Evolutionary conservation across 2,797 vertebrate species (phyloP), one percentile per base, ranked within the genome.

Genomic region (Neosilurus mollespiculum): DNA sequence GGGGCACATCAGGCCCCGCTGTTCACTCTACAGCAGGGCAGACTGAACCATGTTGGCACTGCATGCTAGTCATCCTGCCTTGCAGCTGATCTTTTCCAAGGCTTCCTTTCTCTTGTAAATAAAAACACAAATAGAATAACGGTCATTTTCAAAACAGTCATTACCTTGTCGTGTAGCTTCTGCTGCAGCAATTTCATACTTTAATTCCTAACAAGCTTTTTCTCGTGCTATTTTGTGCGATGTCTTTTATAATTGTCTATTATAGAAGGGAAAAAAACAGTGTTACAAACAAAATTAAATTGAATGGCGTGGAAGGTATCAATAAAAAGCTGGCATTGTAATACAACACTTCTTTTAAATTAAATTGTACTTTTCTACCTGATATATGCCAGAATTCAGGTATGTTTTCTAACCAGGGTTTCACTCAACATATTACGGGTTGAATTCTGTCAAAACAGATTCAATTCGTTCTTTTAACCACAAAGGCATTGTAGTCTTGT

Each of bases 191-290:
- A 86, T 88, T 87, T 88, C 82, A 86, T 86, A 87, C 82, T 87
- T 81, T 84, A 88, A 87, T 86, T 88, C 77, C 78, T 84, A 80
- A 87, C 84, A 87, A 87, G 84, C 80, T 84, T 86, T 87, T 62
- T 82, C 77, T 73, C 62, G 51, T 79, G 72, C 80, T 83, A 84
- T 77, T 81, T 84, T 85, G 86, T 84, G 58, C 80, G 62, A 73
- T 58, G 82, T 85, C 70, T 82, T 30, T 73, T 67, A 67, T 88
- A 84, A 88, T 86, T 82, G 82, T 86, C 80, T 87, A 65, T 82
- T 80, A 83, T 67, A 66, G 54, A 62, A 43, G 22, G 62, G 61
- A 53, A n/a, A 37, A 77, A 70, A 82, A 78, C 59, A 71, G 34
- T 54, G 54, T 70, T 34, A 24, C 69, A 83, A 86, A 87, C 75